phyloP scores from a whole-genome alignment of 2,888 invertebrate genomes.

The Spicauda simplicius region DNA sequence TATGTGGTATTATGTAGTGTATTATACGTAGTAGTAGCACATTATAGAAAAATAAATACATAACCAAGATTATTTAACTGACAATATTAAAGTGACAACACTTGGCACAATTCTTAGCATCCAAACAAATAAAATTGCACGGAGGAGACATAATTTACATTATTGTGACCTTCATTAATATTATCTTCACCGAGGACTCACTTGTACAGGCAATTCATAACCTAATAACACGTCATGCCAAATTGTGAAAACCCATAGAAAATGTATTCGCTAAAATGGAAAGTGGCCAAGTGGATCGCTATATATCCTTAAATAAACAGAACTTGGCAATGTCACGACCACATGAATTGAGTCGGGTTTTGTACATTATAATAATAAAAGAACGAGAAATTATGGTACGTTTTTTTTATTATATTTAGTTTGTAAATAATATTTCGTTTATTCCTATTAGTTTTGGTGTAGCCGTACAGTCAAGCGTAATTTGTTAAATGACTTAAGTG shows the following conservation, averaged over 20 bases:
- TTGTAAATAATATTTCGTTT: background rate
- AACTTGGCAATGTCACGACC: constrained; percentile 37
- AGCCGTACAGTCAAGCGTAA: too few relatives aligned
- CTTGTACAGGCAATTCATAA: constrained; percentile 30
- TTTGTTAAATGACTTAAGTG: too few relatives aligned
- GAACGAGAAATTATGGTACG: background rate
- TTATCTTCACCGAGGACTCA: constrained; percentile 16
- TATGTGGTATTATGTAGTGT: too few relatives aligned
- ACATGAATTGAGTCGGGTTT: constrained; percentile 18
- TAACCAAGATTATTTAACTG: background rate
- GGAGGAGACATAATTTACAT: background rate
- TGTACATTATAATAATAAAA: constrained; percentile 2
- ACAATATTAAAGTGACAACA: background rate
- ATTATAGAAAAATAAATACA: background rate
- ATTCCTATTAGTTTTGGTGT: too few relatives aligned
- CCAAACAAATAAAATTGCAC: background rate
- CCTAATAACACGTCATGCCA: constrained; percentile 35
- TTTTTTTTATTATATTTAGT: background rate
- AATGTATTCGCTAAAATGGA: constrained; percentile 49
- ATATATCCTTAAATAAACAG: constrained; percentile 36
- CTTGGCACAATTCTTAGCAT: background rate
- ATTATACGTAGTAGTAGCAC: background rate
- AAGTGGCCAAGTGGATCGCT: constrained; percentile 55
- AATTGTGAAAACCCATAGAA: constrained; percentile 30
- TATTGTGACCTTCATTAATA: constrained; percentile 17